phyloP scores from a whole-genome alignment of 2,797 vertebrate genomes.

The Acipenser oxyrinchus region DNA sequence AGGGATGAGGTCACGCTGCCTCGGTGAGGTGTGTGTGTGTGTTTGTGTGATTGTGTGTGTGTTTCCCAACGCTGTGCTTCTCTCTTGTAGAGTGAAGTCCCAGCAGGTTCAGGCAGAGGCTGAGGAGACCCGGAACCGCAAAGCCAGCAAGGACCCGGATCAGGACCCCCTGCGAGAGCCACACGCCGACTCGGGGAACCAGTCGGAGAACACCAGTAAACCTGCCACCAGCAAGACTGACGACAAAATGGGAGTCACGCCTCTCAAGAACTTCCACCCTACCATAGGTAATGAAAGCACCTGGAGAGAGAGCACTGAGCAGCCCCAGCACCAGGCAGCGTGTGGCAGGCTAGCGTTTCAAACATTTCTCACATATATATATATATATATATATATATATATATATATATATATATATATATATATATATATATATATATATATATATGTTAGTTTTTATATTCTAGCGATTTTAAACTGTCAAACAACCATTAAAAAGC shows the following conservation, averaged over 20 bases:
- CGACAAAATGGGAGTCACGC: constrained; percentile 46
- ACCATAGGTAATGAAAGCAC: constrained; percentile 55
- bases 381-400: too few relatives aligned
- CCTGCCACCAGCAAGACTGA: constrained; percentile 33
- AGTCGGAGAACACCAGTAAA: neutral
- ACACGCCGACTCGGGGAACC: neutral
- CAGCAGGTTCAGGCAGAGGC: constrained; percentile 38
- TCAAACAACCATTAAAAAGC: too few relatives aligned
- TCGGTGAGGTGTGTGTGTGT: too few relatives aligned
- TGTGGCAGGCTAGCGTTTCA: too few relatives aligned
- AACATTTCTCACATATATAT: too few relatives aligned
- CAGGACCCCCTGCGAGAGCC: neutral
- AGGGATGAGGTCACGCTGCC: too few relatives aligned
- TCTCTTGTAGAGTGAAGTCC: constrained; percentile 46
- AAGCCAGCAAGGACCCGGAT: constrained; percentile 9
- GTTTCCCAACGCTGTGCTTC: neutral
- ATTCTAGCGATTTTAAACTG: too few relatives aligned
- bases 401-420: too few relatives aligned
- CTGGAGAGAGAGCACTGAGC: neutral
- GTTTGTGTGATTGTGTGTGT: too few relatives aligned
- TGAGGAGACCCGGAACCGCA: constrained; percentile 33
- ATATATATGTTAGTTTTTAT: too few relatives aligned
- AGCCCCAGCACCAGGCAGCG: too few relatives aligned
- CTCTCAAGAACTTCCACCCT: constrained; percentile 67
- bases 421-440: too few relatives aligned